These are phyloP conservation scores for Leptinotarsa defecta DNA, from an alignment of 1,140 invertebrate species.

Conservation along the genomic window DNA sequence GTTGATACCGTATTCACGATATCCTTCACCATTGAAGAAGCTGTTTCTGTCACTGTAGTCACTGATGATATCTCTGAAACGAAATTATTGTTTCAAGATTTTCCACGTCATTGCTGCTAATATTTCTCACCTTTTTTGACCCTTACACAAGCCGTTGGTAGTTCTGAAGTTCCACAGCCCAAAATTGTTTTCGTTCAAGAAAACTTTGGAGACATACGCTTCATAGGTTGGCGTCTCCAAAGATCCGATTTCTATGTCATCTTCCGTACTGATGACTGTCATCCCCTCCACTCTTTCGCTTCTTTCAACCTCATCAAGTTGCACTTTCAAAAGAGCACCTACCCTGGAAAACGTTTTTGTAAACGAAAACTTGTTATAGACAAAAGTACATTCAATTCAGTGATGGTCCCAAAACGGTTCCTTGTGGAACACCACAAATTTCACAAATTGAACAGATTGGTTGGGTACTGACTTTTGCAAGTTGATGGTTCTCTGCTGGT, in stretches of 20 bases:
- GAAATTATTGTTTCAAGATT: background rate
- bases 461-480: slow-evolving; percentile 31
- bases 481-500: slow-evolving; percentile 31
- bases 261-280: background rate
- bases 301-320: slow-evolving; percentile 28
- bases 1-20: slow-evolving; percentile 31
- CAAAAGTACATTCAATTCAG: background rate
- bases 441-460: background rate
- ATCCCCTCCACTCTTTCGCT: background rate
- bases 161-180: slow-evolving; percentile 87
- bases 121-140: slow-evolving; percentile 71
- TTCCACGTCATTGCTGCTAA: background rate
- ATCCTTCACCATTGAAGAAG: slow-evolving; percentile 41
- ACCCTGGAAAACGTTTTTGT: slow-evolving; percentile 26
- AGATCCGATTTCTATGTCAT: slow-evolving; percentile 39
- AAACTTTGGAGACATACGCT: slow-evolving; percentile 48
- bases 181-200: slow-evolving; percentile 73
- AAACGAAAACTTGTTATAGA: background rate
- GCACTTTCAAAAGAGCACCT: slow-evolving; percentile 38
- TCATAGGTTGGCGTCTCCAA: background rate
- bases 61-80: slow-evolving; percentile 1
- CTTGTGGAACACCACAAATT: background rate
- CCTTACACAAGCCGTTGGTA: slow-evolving; percentile 69
- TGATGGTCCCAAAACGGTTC: too few relatives aligned
- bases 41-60: slow-evolving; percentile 16